Evolutionary conservation across 2,113 vertebrate species (phyloP).

Genomic region (Martes martes): DNA sequence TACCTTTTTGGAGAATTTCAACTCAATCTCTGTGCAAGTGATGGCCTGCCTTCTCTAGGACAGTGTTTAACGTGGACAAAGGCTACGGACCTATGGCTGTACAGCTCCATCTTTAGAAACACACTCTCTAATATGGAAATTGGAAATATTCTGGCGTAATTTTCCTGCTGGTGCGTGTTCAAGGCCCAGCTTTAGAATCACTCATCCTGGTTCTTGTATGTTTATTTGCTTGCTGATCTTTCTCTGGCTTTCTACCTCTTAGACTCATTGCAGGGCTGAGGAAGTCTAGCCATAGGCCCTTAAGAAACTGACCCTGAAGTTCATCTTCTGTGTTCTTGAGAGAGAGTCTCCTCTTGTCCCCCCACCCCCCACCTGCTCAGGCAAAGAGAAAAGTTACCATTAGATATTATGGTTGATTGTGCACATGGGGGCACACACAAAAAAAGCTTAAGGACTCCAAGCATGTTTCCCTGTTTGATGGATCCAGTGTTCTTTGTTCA

Average conservation of each 20-base stretch:
- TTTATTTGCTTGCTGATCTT: conserved; percentile 19
- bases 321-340: conserved; percentile 48
- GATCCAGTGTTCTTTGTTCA: not conserved
- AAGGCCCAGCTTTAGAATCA: conserved; percentile 19
- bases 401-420: not conserved
- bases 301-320: conserved; percentile 8
- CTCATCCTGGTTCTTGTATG: not conserved
- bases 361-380: not conserved
- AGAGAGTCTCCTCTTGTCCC: not conserved
- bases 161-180: not conserved
- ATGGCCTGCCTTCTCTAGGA: not conserved
- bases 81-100: not conserved
- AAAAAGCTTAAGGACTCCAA: conserved; percentile 23
- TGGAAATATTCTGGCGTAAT: conserved; percentile 6
- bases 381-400: not conserved
- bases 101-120: not conserved
- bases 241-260: not conserved
- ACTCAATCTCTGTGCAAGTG: not conserved
- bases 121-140: not conserved
- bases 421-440: not conserved
- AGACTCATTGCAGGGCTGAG: not conserved
- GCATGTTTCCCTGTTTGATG: conserved; percentile 28
- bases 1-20: not conserved
- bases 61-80: not conserved
- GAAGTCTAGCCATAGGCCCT: not conserved